Evolutionary conservation across 2,113 vertebrate species (phyloP), one percentile per base, ranked within the genome.

Genomic region (Brachionichthys hirsutus): DNA sequence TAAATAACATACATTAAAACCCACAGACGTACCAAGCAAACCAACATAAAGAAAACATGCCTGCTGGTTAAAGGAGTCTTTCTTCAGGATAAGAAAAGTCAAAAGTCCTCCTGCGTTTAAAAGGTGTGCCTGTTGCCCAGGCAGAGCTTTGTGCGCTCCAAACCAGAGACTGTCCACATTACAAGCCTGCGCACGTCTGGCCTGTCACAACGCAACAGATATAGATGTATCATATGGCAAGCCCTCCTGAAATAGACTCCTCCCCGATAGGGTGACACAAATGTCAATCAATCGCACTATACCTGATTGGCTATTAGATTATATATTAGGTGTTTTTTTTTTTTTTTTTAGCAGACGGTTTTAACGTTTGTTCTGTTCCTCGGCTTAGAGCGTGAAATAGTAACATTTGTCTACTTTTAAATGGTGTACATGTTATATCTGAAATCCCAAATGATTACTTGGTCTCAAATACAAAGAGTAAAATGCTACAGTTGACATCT

Each of bases 131-230:
- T 56, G 20, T 12, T n/a, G 17, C 62, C 69, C 64, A 79, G 72
- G 48, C 16, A 41, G 41, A 15, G 19, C 48, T 64, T 19, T 22
- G 19, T 36, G 43, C 3, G 10, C 43, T 49, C 42, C 78, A 67
- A 84, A 84, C 67, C 61, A 63, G 67, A 86, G 44, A 19, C 22
- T 41, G 62, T 1, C 9, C 13, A 44, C 36, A n/a, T n/a, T n/a
- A n/a, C n/a, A n/a, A 44, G 54, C 51, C 54, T 60, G 45, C 30
- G 12, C 9, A 57, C 52, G 61, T 56, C 43, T 47, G 38, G 10
- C 67, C 61, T 54, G 35, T 24, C 69, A 69, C 65, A 65, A 50
- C 81, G 10, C 30, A n/a, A 4, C 19, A 50, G 66, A 42, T 71
- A 58, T 10, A 49, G 4, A 30, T 30, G 6, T 30, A 30, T 1